Percentiles rank a stretch among this genome's conserved stretches.
Evolutionary conservation across 2,113 vertebrate genomes (phyloP).

Genomic region (Sorex fumeus): DNA sequence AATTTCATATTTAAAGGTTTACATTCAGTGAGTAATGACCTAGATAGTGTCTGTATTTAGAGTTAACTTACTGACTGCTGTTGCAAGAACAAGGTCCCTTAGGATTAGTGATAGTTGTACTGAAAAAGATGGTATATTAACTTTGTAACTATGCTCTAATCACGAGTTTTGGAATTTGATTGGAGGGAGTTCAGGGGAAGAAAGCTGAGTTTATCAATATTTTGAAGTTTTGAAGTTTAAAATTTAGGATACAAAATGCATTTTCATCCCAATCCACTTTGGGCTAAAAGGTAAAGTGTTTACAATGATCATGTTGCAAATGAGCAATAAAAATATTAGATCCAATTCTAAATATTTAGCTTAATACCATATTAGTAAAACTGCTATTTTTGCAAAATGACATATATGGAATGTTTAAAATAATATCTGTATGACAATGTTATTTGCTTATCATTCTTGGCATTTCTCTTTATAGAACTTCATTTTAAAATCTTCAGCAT

Average conservation of each 20-base stretch:
- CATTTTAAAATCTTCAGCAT: not conserved
- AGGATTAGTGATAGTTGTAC: constrained; percentile 85
- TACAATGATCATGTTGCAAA: constrained; percentile 80
- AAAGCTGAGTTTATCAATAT: constrained; percentile 83
- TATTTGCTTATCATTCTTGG: constrained; percentile 37
- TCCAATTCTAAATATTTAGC: constrained; percentile 83
- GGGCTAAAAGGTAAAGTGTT: constrained; percentile 79
- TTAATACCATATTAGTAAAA: constrained; percentile 81
- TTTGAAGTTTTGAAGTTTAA: constrained; percentile 88
- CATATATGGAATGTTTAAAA: constrained; percentile 70
- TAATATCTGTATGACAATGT: constrained; percentile 17
- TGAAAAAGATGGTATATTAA: constrained; percentile 83
- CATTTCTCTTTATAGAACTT: not conserved
- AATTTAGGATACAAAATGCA: constrained; percentile 81
- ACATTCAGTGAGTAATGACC: constrained; percentile 82
- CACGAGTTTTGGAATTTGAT: constrained; percentile 78
- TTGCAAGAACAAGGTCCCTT: constrained; percentile 87
- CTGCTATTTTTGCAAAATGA: constrained; percentile 79
- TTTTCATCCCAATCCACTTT: constrained; percentile 85
- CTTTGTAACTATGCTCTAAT: constrained; percentile 78
- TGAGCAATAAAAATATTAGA: constrained; percentile 83
- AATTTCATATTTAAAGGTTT: constrained; percentile 78
- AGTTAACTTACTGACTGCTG: constrained; percentile 82
- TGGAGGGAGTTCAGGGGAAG: constrained; percentile 79
- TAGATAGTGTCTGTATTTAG: constrained; percentile 83